These are phyloP conservation scores for Noturus placidus DNA, from an alignment of 2,113 vertebrate genomes.

Conservation along the genomic window DNA sequence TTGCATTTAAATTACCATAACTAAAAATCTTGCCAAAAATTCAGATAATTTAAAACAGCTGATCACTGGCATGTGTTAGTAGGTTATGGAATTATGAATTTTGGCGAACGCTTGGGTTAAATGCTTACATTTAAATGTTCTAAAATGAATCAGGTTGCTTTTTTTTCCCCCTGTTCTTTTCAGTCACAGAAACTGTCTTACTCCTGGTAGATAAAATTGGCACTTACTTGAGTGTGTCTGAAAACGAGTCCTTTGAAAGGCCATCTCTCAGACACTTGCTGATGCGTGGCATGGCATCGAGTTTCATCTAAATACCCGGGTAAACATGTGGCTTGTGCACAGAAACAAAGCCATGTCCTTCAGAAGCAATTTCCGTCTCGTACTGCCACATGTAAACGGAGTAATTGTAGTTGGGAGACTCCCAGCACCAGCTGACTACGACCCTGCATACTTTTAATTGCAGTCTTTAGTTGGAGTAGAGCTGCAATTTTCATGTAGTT, in stretches of 20 bases:
- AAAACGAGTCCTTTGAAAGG: slow-evolving; percentile 71
- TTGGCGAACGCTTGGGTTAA: slow-evolving; percentile 38
- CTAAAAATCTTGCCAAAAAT: slow-evolving; percentile 32
- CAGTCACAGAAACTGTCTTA: slow-evolving; percentile 52
- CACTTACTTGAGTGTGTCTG: slow-evolving; percentile 76
- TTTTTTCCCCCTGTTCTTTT: neutral
- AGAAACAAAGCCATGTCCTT: slow-evolving; percentile 80
- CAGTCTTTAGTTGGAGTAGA: slow-evolving; percentile 14
- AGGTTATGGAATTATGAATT: slow-evolving; percentile 34
- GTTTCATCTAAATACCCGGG: slow-evolving; percentile 78
- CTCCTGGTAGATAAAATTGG: slow-evolving; percentile 74
- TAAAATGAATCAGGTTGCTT: neutral
- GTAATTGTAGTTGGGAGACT: slow-evolving; percentile 72
- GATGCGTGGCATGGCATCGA: slow-evolving; percentile 81
- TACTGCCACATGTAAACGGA: slow-evolving; percentile 79
- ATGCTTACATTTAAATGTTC: neutral
- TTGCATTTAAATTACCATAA: slow-evolving; percentile 20
- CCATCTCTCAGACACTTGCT: slow-evolving; percentile 80
- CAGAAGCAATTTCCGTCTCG: slow-evolving; percentile 74
- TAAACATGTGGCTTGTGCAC: slow-evolving; percentile 84
- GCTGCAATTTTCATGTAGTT: slow-evolving; percentile 24
- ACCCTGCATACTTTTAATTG: slow-evolving; percentile 41
- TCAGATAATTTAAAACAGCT: slow-evolving; percentile 67
- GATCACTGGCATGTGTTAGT: slow-evolving; percentile 30
- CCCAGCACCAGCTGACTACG: slow-evolving; percentile 64